Conservation (phyloP, 1,140 invertebrate species). For the Pygmarrhopalites habei region DNA sequence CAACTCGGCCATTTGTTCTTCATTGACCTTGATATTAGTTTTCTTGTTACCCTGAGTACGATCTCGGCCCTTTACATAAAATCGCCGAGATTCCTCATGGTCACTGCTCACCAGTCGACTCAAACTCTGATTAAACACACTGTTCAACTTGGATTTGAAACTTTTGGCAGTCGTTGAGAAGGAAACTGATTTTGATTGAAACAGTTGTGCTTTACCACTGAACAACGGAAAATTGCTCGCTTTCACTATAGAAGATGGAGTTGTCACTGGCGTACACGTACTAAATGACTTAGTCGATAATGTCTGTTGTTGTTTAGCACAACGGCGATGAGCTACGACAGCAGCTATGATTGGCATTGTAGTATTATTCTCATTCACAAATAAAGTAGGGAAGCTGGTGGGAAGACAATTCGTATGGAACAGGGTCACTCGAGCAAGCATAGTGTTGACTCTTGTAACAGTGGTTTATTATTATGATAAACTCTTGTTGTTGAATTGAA, state of each 20-base stretch:
- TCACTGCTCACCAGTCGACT: background rate
- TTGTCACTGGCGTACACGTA: background rate
- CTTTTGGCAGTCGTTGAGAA: conserved; percentile 6
- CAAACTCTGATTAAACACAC: background rate
- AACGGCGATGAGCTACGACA: conserved; percentile 26
- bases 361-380: background rate
- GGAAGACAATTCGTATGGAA: too few relatives aligned
- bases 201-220: background rate
- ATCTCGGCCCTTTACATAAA: conserved; percentile 40
- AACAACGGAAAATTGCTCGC: background rate
- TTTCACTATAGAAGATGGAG: background rate
- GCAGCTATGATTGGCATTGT: conserved; percentile 34
- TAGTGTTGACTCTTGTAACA: background rate
- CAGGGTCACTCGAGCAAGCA: too few relatives aligned
- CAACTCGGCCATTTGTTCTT: conserved; percentile 59
- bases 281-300: conserved; percentile 2
- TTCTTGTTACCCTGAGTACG: conserved; percentile 46
- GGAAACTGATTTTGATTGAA: background rate
- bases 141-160: background rate
- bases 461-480: background rate
- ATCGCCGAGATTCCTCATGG: conserved; percentile 16
- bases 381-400: background rate
- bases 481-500: too few relatives aligned
- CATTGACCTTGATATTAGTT: conserved; percentile 58
- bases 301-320: conserved; percentile 2